phyloP scores from a whole-genome alignment of 2,797 vertebrate species.

The Pteropus rufus region DNA sequence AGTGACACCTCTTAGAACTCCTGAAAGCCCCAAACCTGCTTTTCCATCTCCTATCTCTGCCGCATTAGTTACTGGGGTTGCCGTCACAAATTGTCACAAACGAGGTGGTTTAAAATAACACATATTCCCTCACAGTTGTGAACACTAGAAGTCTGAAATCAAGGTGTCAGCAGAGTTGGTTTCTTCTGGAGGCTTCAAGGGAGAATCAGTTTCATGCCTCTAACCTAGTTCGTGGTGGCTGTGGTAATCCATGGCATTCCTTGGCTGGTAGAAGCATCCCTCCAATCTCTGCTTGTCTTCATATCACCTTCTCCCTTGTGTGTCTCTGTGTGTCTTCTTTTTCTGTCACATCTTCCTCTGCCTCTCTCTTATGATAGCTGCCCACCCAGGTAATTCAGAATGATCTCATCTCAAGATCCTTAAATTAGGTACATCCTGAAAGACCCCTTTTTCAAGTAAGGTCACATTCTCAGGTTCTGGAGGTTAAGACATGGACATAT shows the following conservation, averaged over 20 bases:
- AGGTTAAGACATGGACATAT: background rate
- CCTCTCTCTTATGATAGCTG: background rate
- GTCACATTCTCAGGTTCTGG: background rate
- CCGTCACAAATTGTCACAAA: background rate
- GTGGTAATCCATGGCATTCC: too few species aligned
- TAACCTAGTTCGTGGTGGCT: background rate
- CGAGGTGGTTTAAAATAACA: background rate
- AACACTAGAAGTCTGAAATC: background rate
- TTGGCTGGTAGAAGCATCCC: background rate
- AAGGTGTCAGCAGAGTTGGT: background rate
- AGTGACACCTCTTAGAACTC: background rate
- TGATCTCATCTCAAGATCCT: background rate
- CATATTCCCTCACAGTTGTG: background rate
- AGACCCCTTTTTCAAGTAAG: background rate
- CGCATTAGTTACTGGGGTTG: background rate
- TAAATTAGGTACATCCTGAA: background rate
- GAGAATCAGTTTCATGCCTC: background rate
- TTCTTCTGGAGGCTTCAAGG: background rate
- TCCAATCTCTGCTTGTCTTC: background rate
- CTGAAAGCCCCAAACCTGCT: background rate
- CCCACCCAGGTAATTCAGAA: background rate
- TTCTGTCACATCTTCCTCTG: background rate
- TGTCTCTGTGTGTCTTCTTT: background rate
- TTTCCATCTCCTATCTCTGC: background rate
- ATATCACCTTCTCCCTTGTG: background rate